These are phyloP conservation scores for Kryptolebias marmoratus DNA, from an alignment of 2,113 vertebrate genomes.

Conservation along the genomic window DNA sequence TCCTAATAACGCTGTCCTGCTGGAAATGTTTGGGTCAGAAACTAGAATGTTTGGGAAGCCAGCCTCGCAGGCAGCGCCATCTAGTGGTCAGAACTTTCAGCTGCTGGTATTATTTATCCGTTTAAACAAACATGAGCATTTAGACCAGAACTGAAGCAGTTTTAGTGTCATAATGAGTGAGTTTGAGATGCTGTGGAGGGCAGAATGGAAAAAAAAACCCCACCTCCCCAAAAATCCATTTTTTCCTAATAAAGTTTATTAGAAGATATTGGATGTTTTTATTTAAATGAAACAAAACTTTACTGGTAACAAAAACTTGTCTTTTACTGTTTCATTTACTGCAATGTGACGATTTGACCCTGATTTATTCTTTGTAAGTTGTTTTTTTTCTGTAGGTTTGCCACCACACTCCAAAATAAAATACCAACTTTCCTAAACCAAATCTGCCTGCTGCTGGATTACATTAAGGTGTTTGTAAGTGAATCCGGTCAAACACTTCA, in stretches of 20 bases:
- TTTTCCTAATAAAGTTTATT: too few relatives aligned
- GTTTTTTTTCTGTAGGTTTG: not conserved
- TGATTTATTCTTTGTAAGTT: not conserved
- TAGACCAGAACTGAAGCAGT: too few relatives aligned
- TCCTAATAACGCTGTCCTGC: too few relatives aligned
- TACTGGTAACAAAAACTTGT: too few relatives aligned
- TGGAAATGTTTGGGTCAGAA: not conserved
- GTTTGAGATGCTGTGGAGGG: too few relatives aligned
- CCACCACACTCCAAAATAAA: slow-evolving; percentile 62
- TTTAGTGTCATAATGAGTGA: too few relatives aligned
- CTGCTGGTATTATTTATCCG: not conserved
- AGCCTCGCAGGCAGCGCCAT: not conserved
- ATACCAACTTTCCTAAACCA: not conserved
- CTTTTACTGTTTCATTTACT: slow-evolving; percentile 9
- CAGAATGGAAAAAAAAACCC: too few relatives aligned
- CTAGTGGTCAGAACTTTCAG: not conserved
- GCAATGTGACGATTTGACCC: slow-evolving; percentile 2
- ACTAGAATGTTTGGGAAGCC: too few relatives aligned
- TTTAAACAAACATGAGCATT: not conserved
- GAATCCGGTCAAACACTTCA: slow-evolving; percentile 31
- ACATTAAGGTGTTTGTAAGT: not conserved
- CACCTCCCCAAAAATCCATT: too few relatives aligned
- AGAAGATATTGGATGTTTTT: too few relatives aligned
- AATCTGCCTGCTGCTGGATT: not conserved
- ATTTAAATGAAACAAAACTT: too few relatives aligned